Conservation (phyloP, 2,888 invertebrate species). For the Andrena bucephala region DNA sequence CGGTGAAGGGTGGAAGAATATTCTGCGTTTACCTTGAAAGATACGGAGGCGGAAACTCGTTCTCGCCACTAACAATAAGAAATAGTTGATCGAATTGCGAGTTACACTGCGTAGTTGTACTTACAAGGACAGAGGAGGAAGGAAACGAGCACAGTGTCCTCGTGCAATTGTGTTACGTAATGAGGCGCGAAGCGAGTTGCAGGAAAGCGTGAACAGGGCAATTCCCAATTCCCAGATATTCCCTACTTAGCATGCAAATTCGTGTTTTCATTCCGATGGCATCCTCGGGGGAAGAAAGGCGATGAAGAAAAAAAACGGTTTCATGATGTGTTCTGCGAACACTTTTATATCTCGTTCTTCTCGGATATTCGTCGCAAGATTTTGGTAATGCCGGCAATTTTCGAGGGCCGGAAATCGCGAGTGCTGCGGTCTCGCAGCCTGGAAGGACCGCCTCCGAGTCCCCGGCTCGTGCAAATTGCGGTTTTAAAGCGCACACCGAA, state of each 20-base stretch:
- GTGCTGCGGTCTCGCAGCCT: slow-evolving; percentile 45
- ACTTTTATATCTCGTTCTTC: slow-evolving; percentile 14
- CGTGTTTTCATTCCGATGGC: background rate
- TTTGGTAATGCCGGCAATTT: slow-evolving; percentile 55
- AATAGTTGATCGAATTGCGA: slow-evolving; percentile 21
- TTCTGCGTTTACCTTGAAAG: background rate
- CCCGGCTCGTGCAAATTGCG: slow-evolving; percentile 50
- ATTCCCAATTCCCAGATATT: background rate
- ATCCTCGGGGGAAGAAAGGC: background rate
- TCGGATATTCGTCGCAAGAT: slow-evolving; percentile 17
- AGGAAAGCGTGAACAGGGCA: background rate
- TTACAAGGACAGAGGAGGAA: background rate
- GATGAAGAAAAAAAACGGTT: background rate
- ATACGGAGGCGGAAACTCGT: background rate
- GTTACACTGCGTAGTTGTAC: background rate
- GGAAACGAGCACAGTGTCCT: background rate
- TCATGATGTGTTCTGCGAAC: slow-evolving; percentile 14
- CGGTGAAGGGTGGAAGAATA: too few species aligned
- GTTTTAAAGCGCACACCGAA: slow-evolving; percentile 43
- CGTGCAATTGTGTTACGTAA: background rate
- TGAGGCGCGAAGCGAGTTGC: slow-evolving; percentile 15
- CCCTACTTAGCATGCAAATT: slow-evolving; percentile 8
- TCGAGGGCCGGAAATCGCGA: slow-evolving; percentile 41
- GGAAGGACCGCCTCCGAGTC: slow-evolving; percentile 14
- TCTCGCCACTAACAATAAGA: background rate